These are phyloP conservation scores for Lasioglossum marginatum DNA, from an alignment of 2,888 invertebrate genomes.

Conservation along the genomic window DNA sequence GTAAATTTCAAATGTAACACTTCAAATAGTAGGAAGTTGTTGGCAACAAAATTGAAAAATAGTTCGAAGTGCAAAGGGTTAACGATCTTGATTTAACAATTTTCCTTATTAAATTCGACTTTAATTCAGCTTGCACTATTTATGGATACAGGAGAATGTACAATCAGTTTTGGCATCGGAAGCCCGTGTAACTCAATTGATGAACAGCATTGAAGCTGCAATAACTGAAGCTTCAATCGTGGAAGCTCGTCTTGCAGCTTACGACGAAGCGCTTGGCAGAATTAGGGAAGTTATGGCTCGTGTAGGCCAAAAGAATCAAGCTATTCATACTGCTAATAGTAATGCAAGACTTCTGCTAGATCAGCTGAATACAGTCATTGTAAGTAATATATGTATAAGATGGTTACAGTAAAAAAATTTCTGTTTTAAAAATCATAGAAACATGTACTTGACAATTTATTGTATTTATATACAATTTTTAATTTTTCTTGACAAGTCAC, in stretches of 20 bases:
- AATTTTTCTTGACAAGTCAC: slow-evolving; percentile 84
- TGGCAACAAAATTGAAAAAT: no score
- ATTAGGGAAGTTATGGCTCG: slow-evolving; percentile 95
- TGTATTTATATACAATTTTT: slow-evolving; percentile 25
- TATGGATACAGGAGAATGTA: slow-evolving; percentile 90
- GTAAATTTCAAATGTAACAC: no score
- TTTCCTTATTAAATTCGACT: slow-evolving; percentile 18
- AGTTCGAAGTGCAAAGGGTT: no score
- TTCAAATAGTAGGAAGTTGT: no score
- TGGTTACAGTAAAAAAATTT: neutral
- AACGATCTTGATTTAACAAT: neutral
- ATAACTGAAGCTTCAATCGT: slow-evolving; percentile 90
- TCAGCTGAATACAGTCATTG: slow-evolving; percentile 92
- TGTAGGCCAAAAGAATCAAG: slow-evolving; percentile 95
- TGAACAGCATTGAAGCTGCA: slow-evolving; percentile 92
- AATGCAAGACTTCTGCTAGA: slow-evolving; percentile 93
- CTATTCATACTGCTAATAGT: slow-evolving; percentile 93
- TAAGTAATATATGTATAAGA: slow-evolving; percentile 83
- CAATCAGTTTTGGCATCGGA: slow-evolving; percentile 97
- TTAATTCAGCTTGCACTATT: slow-evolving; percentile 22
- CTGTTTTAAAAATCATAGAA: neutral
- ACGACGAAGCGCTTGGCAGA: slow-evolving; percentile 93
- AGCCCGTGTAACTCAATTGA: slow-evolving; percentile 90
- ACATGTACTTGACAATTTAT: neutral
- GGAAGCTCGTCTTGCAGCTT: slow-evolving; percentile 90